Percentiles rank a stretch among this genome's conserved stretches.
Evolutionary conservation across 1,140 invertebrate species (phyloP).

Genomic region (Spodoptera litura): DNA sequence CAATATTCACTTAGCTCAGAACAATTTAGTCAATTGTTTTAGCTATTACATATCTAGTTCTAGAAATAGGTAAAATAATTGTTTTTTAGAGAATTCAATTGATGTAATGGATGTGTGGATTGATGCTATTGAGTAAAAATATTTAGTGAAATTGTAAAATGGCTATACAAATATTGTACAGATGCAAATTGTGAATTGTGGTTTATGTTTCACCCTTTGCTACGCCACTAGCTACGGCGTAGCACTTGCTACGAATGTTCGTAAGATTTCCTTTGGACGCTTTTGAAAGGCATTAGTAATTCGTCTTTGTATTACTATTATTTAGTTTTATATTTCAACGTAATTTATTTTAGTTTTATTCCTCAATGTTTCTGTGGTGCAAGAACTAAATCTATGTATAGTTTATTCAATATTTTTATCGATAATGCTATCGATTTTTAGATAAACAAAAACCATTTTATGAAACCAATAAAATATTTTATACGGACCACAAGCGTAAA

Average conservation of each 20-base stretch:
- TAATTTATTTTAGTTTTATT: too few species aligned
- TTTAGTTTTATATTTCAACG: neutral
- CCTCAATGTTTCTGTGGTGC: too few species aligned
- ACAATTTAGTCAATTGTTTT: neutral
- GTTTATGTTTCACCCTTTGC: neutral
- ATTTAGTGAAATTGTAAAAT: neutral
- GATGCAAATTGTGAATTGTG: too few species aligned
- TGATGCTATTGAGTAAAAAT: too few species aligned
- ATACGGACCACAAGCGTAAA: conserved; percentile 28
- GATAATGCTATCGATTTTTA: neutral
- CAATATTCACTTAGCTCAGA: conserved; percentile 21
- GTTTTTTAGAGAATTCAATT: too few species aligned
- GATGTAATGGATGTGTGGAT: too few species aligned
- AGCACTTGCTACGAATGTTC: neutral
- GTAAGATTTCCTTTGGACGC: neutral
- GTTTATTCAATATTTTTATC: too few species aligned
- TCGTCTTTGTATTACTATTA: neutral
- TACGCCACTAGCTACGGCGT: conserved; percentile 7
- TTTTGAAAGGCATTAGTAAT: neutral
- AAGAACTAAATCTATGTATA: too few species aligned
- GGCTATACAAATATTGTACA: too few species aligned
- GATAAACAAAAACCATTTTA: neutral
- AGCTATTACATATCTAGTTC: too few species aligned
- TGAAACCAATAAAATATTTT: conserved; percentile 17
- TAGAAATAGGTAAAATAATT: too few species aligned